Base-by-base conservation (phyloP, 2,888 invertebrate species). In the Pedicia rivosa region DNA sequence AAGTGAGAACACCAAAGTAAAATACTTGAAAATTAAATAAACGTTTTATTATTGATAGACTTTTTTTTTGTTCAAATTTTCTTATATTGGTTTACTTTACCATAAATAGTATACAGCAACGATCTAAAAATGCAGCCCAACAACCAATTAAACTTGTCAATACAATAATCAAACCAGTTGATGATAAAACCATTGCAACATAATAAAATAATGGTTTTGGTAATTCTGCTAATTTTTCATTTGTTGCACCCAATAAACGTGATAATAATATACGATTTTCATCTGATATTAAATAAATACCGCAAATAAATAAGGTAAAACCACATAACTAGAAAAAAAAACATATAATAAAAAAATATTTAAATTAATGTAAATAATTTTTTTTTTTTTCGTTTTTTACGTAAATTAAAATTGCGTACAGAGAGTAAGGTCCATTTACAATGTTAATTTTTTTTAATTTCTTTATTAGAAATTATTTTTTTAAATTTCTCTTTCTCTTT, bases 51-150 rank as follows among this genome's bases (percentile, higher is more conserved):
- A 36, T 13, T 4, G 16, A 17, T 22, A 12, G 17, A 20, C 12
- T 14, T 38, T 26, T 34, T 22, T 15, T 24, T 40, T 36, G 31
- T 2, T 36, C 17, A 24, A 6, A 22, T 32, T 16, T 30, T 32
- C 61, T n/a, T n/a, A n/a, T n/a, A n/a, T n/a, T n/a, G n/a, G n/a
- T n/a, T n/a, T n/a, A n/a, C n/a, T 72, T 70, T 64, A 78, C 79
- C 42, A 74, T 55, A 37, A 72, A 72, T n/a, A 83, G 63, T 43
- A 79, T 70, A 46, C 73, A 73, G 50, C 78, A 80, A 48, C 75
- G 80, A 44, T 77, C 74, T 48, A 80, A 65, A 49, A 79, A 81
- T 1, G 78, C 74, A 1, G 81, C 81, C 82, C 83, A 84, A 56
- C 80, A 84, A 33, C 84, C 84, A 14, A 83, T 58, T 31, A 83